A percentile compares a stretch with the other conserved stretches of the same genome.
Evolutionary conservation across 2,797 vertebrate genomes (phyloP).

Genomic region (Cossypha niveicapilla): DNA sequence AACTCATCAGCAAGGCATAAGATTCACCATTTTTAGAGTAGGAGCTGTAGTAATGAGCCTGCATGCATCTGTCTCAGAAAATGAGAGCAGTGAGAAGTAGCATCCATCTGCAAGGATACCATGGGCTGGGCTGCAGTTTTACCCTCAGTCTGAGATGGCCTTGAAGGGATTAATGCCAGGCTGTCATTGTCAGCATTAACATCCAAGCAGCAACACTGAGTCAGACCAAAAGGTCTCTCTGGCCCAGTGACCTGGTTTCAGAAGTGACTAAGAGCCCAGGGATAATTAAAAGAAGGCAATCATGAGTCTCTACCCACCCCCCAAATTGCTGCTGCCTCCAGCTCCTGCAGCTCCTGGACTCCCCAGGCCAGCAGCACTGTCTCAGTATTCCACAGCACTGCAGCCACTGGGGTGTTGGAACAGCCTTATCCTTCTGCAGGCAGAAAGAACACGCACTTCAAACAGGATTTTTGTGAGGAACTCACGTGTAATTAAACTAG

Average conservation of each 20-base stretch:
- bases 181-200: neutral
- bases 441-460: neutral
- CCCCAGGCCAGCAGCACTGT: neutral
- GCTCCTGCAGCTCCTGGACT: neutral
- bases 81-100: neutral
- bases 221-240: neutral
- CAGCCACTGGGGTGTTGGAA: fast-evolving
- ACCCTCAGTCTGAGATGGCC: neutral
- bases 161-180: neutral
- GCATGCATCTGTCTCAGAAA: neutral
- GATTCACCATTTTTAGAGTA: neutral
- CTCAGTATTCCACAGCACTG: neutral
- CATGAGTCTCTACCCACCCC: neutral
- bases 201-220: neutral
- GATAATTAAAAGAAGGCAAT: neutral
- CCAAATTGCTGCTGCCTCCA: neutral
- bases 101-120: neutral
- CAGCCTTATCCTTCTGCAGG: fast-evolving
- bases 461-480: neutral
- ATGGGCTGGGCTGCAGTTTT: neutral
- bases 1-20: neutral
- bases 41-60: neutral
- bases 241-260: neutral
- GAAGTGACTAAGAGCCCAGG: neutral
- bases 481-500: neutral